Evolutionary conservation across 2,113 vertebrate genomes (phyloP).

Genomic region (Atrichornis clamosus): DNA sequence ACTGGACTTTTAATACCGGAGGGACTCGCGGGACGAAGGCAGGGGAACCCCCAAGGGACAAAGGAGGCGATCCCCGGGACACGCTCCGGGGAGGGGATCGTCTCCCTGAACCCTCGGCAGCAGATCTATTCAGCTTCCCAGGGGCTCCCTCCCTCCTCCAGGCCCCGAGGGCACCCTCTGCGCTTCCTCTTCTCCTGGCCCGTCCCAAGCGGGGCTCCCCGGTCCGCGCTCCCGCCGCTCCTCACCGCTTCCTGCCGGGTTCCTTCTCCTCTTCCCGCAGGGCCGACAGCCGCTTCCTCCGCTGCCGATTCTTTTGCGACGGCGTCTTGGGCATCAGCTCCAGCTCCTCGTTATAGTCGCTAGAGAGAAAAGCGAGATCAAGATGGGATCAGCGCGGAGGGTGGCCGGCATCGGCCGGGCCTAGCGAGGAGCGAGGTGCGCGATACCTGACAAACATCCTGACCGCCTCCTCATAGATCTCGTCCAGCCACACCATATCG

Average conservation of each 20-base stretch:
- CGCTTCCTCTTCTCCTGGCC: accelerated
- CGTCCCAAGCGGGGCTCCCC: neutral
- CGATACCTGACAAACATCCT: conserved; percentile 85
- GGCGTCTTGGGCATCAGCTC: conserved; percentile 96
- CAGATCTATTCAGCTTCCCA: accelerated
- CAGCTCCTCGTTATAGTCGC: conserved; percentile 83
- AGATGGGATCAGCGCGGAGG: neutral
- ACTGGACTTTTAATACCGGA: neutral
- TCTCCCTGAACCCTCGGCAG: accelerated
- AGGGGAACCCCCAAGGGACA: neutral
- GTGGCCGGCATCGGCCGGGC: neutral
- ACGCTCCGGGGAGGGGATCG: accelerated
- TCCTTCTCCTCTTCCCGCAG: conserved; percentile 70
- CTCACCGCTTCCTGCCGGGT: conserved; percentile 76
- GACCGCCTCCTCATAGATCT: conserved; percentile 86
- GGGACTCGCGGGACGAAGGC: neutral
- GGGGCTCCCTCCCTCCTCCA: too few species aligned
- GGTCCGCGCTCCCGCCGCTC: neutral
- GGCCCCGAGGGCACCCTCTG: neutral
- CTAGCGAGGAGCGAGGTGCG: accelerated
- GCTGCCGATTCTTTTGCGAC: conserved; percentile 87
- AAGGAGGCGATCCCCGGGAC: neutral
- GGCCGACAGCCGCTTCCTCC: conserved; percentile 77
- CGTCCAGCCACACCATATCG: conserved; percentile 88
- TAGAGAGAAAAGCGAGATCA: neutral